Conservation (phyloP, 1,140 invertebrate genomes). For the Sarcophaga bullata region DNA sequence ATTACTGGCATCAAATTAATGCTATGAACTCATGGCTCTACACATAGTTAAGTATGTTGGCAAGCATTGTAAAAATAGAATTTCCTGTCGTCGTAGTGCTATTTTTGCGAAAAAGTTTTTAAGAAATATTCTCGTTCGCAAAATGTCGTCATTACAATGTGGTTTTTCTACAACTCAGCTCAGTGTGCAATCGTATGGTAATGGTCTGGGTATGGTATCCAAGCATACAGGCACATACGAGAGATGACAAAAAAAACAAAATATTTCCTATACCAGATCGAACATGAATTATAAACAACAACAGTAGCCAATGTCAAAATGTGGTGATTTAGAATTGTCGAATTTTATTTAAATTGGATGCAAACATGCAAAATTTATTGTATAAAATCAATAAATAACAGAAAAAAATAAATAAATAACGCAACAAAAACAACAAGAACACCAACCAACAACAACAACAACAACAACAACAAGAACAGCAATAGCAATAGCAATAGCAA, state of each 20-base stretch:
- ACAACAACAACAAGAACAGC: neutral
- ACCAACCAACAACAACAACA: neutral
- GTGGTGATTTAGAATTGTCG: slow-evolving; percentile 66
- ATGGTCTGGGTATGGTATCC: too few species aligned
- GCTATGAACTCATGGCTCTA: too few species aligned
- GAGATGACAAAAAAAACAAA: neutral
- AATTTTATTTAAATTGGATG: slow-evolving; percentile 67
- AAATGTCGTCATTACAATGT: too few species aligned
- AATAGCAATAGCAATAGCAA: neutral
- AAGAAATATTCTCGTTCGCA: too few species aligned
- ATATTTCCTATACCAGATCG: neutral
- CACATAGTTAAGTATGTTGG: too few species aligned
- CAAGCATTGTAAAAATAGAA: too few species aligned
- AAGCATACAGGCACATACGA: neutral
- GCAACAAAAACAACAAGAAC: slow-evolving; percentile 37
- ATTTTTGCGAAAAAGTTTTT: too few species aligned
- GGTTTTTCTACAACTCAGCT: neutral
- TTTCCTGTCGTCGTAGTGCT: too few species aligned
- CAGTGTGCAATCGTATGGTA: neutral
- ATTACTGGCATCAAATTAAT: too few species aligned
- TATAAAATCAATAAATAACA: slow-evolving; percentile 65
- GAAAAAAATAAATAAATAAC: slow-evolving; percentile 40
- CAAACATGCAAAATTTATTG: slow-evolving; percentile 66
- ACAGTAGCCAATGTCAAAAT: slow-evolving; percentile 64
- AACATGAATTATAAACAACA: slow-evolving; percentile 43